A percentile compares a stretch with the other conserved stretches of the same genome.
Evolutionary conservation across 2,888 invertebrate genomes (phyloP).

Genomic region (Scrobipalpa atriplicella): DNA sequence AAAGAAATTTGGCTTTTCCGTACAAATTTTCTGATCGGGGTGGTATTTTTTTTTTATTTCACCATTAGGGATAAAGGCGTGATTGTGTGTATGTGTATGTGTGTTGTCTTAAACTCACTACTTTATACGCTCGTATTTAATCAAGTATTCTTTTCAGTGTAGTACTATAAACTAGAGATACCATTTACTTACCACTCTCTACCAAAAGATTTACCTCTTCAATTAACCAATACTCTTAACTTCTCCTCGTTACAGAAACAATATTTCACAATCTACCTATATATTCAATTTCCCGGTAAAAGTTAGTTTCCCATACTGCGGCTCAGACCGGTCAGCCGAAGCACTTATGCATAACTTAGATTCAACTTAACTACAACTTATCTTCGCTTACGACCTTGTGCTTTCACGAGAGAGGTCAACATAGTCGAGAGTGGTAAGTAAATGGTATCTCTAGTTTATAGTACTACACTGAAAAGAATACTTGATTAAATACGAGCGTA

Average conservation of each 20-base stretch:
- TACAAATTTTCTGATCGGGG: too few species aligned
- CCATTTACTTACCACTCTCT: conserved; percentile 19
- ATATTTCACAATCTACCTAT: background rate
- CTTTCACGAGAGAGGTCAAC: conserved; percentile 18
- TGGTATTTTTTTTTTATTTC: too few species aligned
- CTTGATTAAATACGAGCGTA: too few species aligned
- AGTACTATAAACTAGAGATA: too few species aligned
- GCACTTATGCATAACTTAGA: conserved; percentile 7
- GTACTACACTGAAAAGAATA: too few species aligned
- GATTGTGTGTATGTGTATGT: too few species aligned
- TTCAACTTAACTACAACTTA: background rate
- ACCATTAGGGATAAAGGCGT: too few species aligned
- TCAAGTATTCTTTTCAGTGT: too few species aligned
- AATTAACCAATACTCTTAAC: background rate
- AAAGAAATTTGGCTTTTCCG: too few species aligned
- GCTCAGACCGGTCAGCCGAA: background rate
- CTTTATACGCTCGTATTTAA: too few species aligned
- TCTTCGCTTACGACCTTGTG: conserved; percentile 17
- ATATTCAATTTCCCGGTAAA: conserved; percentile 9
- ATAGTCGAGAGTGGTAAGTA: conserved; percentile 19
- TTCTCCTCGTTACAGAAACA: background rate
- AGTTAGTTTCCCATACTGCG: background rate
- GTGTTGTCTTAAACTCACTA: too few species aligned
- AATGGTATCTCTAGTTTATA: too few species aligned
- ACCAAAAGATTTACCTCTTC: background rate